Evolutionary conservation across 2,113 vertebrate genomes (phyloP), one percentile per base, ranked within the genome.

Genomic region (Grus americana): DNA sequence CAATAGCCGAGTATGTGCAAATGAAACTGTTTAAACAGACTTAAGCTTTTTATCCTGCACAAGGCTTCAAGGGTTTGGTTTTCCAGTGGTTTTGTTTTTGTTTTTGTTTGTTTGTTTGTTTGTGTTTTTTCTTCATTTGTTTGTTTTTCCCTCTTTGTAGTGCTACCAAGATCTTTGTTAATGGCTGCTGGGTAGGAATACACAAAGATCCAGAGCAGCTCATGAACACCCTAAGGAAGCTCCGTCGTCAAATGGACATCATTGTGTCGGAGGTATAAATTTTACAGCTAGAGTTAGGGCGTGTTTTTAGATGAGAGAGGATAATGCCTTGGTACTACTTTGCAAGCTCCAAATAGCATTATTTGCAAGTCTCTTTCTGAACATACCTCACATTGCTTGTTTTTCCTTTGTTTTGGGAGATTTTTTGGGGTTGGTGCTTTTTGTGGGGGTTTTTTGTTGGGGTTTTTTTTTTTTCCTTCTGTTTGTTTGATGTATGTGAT

Each of bases 151-250:
- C 23, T 40, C 42, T 82, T 93, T 75, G 9, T 84, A 99, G 99
- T 94, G 99, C 99, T 83, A 99, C 99, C 11, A 99, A 99, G 97
- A 99, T 99, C 95, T 99, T 99, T 98, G 99, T 99, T 89, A 99
- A 99, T 7, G 99, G 99, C 80, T 99, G 99, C 96, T 99, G 99
- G 99, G 99, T 99, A 34, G 99, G 99, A 70, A 99, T 99, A 97
- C 99, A 99, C 97, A 99, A 99, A 98, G 99, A 99, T 96, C 99
- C 99, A 0, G 99, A 99, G 89, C 99, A 99, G 80, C 98, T 99
- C 92, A 99, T 99, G 99, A 99, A 99, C 95, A 99, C 99, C 0
- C 97, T 99, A 49, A 98, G 99, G 92, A 99, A 99, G 83, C 97
- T 99, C 22, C 98, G 99, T 47, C 98, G 99, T 81, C 99, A 99